These are phyloP conservation scores for Grammomys dolichurus DNA, from an alignment of 2,113 vertebrate species.

Conservation along the genomic window DNA sequence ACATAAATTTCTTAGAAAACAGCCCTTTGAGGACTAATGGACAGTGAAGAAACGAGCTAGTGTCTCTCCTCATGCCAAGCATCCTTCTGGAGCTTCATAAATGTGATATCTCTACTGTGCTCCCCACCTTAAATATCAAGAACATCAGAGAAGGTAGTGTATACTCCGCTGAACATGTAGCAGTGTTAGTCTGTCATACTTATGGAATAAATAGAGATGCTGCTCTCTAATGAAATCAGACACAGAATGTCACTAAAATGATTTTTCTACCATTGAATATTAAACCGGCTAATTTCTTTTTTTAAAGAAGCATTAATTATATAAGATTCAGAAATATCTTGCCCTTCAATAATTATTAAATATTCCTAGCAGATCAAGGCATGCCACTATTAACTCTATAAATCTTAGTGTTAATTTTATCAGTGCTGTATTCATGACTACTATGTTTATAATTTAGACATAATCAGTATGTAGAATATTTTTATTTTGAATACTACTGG, in stretches of 20 bases:
- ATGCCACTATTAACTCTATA: constrained; percentile 26
- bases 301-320: constrained; percentile 47
- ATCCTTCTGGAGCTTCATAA: neutral
- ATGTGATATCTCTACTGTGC: neutral
- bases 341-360: constrained; percentile 44
- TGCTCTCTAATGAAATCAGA: constrained; percentile 53
- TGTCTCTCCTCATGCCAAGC: neutral
- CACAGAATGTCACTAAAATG: constrained; percentile 49
- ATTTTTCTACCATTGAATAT: constrained; percentile 19
- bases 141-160: neutral
- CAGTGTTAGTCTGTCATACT: neutral
- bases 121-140: neutral
- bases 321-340: constrained; percentile 21
- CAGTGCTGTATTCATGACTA: neutral
- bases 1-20: neutral
- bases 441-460: neutral
- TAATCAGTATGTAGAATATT: neutral
- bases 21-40: constrained; percentile 8
- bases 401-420: constrained; percentile 27
- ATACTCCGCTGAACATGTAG: no score
- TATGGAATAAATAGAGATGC: constrained; percentile 10
- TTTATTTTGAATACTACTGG: neutral
- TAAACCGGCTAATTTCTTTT: constrained; percentile 42
- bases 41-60: neutral
- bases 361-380: neutral